Conservation (phyloP, 2,113 vertebrate species). For the Pelmatolapia mariae region DNA sequence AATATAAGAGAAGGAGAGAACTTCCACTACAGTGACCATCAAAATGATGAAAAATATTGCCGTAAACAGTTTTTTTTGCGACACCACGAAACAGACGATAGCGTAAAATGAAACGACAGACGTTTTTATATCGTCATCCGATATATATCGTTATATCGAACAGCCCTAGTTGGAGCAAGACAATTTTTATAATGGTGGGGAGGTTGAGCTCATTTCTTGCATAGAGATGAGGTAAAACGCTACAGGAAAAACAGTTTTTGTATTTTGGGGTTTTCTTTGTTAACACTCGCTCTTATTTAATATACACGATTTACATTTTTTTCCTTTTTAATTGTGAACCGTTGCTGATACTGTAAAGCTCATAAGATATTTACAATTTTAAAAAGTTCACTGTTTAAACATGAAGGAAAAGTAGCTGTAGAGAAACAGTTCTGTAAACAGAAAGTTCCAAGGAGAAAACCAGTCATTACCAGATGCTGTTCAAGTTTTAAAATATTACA, state of each 20-base stretch:
- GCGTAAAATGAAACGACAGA: too few species aligned
- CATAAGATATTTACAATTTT: neutral
- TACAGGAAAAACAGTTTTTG: neutral
- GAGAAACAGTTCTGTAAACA: neutral
- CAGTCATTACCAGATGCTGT: neutral
- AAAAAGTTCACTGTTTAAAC: neutral
- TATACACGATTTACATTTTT: accelerated
- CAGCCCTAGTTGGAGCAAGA: neutral
- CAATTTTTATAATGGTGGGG: neutral
- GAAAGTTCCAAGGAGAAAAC: neutral
- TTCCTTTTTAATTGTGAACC: neutral
- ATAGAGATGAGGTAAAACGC: neutral
- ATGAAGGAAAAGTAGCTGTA: neutral
- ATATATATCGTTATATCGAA: too few species aligned
- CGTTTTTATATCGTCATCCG: too few species aligned
- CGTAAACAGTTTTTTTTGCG: too few species aligned
- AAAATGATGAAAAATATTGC: too few species aligned
- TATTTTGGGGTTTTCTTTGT: neutral
- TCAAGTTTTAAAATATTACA: neutral
- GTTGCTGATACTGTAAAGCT: neutral
- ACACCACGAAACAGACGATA: too few species aligned
- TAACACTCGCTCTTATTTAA: neutral
- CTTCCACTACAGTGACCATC: too few species aligned
- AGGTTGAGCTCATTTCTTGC: neutral
- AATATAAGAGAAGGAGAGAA: too few species aligned